These are phyloP conservation scores for Diogma glabrata DNA, from an alignment of 2,888 invertebrate genomes.

Conservation along the genomic window DNA sequence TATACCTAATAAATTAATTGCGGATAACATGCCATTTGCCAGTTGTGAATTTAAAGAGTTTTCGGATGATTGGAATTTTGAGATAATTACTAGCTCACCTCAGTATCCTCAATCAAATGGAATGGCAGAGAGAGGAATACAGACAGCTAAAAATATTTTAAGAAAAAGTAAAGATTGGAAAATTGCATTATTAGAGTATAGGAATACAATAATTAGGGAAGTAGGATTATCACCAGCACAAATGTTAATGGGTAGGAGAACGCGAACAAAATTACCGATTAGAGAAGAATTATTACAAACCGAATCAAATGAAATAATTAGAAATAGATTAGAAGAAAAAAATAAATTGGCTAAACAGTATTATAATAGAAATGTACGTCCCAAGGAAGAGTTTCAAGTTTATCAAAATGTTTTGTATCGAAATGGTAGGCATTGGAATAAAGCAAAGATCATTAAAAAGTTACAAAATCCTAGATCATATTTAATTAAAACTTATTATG, in stretches of 20 bases:
- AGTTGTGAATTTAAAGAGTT: constrained; percentile 16
- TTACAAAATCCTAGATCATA: too few relatives aligned
- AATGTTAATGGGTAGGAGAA: background rate
- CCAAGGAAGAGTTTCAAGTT: background rate
- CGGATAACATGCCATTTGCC: constrained; percentile 19
- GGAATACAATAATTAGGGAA: background rate
- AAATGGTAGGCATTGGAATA: too few relatives aligned
- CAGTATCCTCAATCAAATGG: too few relatives aligned
- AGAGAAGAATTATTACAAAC: background rate
- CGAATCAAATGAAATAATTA: background rate
- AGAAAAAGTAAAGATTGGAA: background rate
- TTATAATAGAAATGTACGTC: background rate
- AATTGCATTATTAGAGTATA: background rate
- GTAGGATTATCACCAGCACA: background rate
- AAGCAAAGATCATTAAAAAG: too few relatives aligned
- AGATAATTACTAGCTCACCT: constrained; percentile 17
- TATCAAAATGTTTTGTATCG: too few relatives aligned
- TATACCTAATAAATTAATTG: constrained; percentile 16
- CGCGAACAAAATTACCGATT: background rate
- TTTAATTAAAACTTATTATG: too few relatives aligned
- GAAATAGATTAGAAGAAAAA: background rate
- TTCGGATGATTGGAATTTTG: constrained; percentile 16
- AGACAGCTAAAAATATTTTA: constrained; percentile 7
- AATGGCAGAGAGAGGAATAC: constrained; percentile 16
- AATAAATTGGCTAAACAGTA: background rate